Base-by-base conservation (phyloP, 2,797 vertebrate genomes). In the Garrulus glandarius region DNA sequence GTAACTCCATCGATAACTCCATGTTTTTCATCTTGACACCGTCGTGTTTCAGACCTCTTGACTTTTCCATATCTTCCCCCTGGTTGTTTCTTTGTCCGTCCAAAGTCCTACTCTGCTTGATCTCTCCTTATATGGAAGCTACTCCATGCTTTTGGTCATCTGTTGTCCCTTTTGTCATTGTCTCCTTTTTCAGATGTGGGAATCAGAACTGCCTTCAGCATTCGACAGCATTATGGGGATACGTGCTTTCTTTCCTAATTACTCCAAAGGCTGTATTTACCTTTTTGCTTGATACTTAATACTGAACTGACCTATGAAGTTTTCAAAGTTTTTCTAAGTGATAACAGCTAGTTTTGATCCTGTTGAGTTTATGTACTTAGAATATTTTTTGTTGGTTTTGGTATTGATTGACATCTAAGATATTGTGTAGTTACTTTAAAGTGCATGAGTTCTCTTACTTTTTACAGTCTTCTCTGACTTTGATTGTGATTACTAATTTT, bases 181-280 rank as follows among this genome's bases (percentile, higher is more conserved):
- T 74, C 92, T 95, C 80, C 93, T 95, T 94, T 96, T 95, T 94
- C 93, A 96, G 92, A 81, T 44, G 50, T 80, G 44, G 63, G 81
- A 65, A 80, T 76, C 37, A 9, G 79, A 78, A 19, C 87, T 39
- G 87, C 61, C 64, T 32, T 44, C 64, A 71, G 65, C 64, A 10
- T 78, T 89, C 3, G 9, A 32, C 84, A 70, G 8, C 61, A 20
- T 55, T 36, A 36, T 37, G 34, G 74, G 19, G 7, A 71, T 53
- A 34, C 0, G 0, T 57, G 20, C 37, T 80, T 94, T 46, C 61
- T 84, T 84, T 82, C 55, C 44, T 52, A 24, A 24, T 69, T 36
- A 9, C 32, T 57, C 18, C 1, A 3, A 61, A 92, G 39, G 36
- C 11, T 68, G 3, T 50, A 11, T 72, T 93, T 86, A 50, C 13